Evolutionary conservation across 2,113 vertebrate genomes (phyloP), one percentile per base, ranked within the genome.

Genomic region (Callopanchax toddi): DNA sequence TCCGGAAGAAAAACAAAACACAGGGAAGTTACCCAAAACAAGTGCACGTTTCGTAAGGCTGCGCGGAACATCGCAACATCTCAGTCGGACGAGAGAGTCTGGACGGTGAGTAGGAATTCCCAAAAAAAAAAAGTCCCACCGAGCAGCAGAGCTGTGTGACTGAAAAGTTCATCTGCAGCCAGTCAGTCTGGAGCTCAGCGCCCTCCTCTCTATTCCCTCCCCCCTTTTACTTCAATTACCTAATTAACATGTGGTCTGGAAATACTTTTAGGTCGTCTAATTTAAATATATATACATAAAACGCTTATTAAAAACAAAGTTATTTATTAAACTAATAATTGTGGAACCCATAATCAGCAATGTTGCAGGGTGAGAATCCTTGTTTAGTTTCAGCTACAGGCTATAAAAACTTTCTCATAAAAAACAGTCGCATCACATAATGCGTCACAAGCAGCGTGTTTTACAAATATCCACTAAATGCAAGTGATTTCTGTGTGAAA

Each of bases 1-100:
- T 84, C 79, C 85, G 86, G 82, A 11, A 87, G 69, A 49, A 77
- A 67, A 68, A 83, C 11, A 2, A 48, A 45, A 44, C 12, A 59
- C 7, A 89, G 62, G 46, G 80, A 36, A 75, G 86, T 85, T 74
- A 88, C 61, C 82, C 89, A 49, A 57, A 82, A 75, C 78, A 87
- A 74, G 71, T 82, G 74, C 84, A 69, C 84, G 87, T 71, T 86
- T 74, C 60, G 81, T 48, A 70, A 78, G 59, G 66, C 82, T 76
- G 87, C 63, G 18, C 82, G 90, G 81, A 82, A 84, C 91, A 93
- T 92, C 84, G 89, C 92, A 88, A 83, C 91, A 92, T 93, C 67
- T 91, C 92, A 92, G 67, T 84, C 51, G 67, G 65, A 49, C 40
- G 62, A 40, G 56, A 32, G 26, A 63, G 56, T 64, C 25, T 10